phyloP scores from a whole-genome alignment of 2,113 vertebrate genomes.

The Aphelocoma coerulescens region DNA sequence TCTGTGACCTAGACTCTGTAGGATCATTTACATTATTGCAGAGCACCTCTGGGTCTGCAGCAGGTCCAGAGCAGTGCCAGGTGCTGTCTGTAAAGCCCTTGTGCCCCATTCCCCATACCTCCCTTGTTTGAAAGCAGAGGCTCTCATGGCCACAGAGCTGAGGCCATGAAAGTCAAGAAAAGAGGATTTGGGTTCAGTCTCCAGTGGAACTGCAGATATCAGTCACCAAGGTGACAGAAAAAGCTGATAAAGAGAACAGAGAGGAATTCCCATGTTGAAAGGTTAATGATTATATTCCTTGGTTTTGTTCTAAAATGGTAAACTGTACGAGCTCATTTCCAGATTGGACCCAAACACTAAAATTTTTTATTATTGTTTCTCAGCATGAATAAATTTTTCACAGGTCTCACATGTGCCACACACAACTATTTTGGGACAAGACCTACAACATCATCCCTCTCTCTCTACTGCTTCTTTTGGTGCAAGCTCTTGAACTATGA shows the following conservation, averaged over 20 bases:
- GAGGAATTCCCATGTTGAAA: neutral
- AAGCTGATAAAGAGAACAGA: neutral
- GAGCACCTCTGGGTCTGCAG: neutral
- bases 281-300: neutral
- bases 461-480: neutral
- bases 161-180: neutral
- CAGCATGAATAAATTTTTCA: neutral
- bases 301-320: neutral
- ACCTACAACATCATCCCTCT: neutral
- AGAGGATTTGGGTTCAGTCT: neutral
- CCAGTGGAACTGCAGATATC: neutral
- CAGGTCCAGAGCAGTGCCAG: neutral
- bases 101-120: neutral
- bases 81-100: neutral
- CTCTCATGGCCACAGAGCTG: fast-evolving
- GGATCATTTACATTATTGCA: neutral
- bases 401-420: neutral
- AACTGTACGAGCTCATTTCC: neutral
- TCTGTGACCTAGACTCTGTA: neutral
- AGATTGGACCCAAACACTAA: neutral
- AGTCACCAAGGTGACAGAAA: neutral
- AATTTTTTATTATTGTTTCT: neutral
- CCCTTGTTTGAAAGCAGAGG: neutral
- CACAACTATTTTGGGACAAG: neutral
- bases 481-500: neutral